Evolutionary conservation across 2,113 vertebrate species (phyloP).

Genomic region (Thunnus maccoyii): DNA sequence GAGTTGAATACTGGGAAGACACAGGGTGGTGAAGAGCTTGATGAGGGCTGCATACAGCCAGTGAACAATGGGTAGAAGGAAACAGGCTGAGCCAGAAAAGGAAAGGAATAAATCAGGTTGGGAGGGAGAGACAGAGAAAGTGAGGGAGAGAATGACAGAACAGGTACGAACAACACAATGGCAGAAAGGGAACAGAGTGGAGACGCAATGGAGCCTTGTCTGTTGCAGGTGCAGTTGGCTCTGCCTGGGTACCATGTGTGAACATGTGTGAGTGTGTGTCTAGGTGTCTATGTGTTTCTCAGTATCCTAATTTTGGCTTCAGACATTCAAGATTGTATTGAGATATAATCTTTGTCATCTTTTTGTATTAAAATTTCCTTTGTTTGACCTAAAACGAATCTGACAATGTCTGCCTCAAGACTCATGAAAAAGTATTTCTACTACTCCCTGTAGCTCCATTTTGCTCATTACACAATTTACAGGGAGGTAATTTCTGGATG

Average conservation of each 20-base stretch:
- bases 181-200: conserved; percentile 46
- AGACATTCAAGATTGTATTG: not conserved
- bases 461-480: not conserved
- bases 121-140: conserved; percentile 26
- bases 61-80: conserved; percentile 31
- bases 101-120: conserved; percentile 27
- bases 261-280: not conserved
- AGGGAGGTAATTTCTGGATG: not conserved
- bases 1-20: conserved; percentile 3
- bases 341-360: conserved; percentile 5
- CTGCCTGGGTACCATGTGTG: not conserved
- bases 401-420: not conserved
- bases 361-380: not conserved
- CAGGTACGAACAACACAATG: conserved; percentile 33
- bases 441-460: not conserved
- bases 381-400: not conserved
- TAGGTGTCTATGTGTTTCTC: not conserved
- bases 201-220: conserved; percentile 23
- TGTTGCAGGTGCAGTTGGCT: conserved; percentile 27
- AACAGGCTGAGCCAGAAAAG: conserved; percentile 31
- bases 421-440: not conserved
- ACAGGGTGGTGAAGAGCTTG: conserved; percentile 5
- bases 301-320: conserved; percentile 1
- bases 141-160: conserved; percentile 30
- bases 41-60: conserved; percentile 14